These are phyloP conservation scores for Brachionus rubens DNA, from an alignment of 1,140 invertebrate genomes.

Conservation along the genomic window DNA sequence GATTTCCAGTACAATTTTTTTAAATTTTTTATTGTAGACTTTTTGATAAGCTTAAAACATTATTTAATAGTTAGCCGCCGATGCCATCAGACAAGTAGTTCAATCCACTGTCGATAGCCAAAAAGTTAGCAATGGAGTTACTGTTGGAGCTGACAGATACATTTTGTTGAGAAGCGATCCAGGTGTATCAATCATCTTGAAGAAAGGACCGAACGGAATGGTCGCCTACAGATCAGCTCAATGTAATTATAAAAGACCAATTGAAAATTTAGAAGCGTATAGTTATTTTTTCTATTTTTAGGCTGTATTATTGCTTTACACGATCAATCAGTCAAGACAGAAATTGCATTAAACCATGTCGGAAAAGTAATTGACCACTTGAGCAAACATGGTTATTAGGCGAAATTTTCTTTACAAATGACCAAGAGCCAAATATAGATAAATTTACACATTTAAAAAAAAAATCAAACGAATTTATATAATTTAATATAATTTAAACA, in stretches of 20 bases:
- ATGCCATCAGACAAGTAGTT: slow-evolving; percentile 3
- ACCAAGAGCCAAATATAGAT: not conserved
- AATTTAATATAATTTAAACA: slow-evolving; percentile 27
- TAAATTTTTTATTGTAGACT: not conserved
- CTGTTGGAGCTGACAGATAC: slow-evolving; percentile 6
- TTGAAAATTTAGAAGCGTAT: not conserved
- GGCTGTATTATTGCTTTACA: slow-evolving; percentile 40
- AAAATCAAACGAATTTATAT: slow-evolving; percentile 26
- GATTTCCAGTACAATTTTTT: slow-evolving; percentile 16
- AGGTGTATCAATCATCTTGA: slow-evolving; percentile 34
- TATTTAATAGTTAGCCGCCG: not conserved
- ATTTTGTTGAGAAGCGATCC: slow-evolving; percentile 34
- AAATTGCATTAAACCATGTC: slow-evolving; percentile 16
- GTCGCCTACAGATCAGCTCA: slow-evolving; percentile 26
- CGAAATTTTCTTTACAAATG: not conserved
- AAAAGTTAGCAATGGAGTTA: slow-evolving; percentile 16
- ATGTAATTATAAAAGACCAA: too few species aligned
- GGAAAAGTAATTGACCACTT: slow-evolving; percentile 43
- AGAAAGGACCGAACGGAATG: slow-evolving; percentile 23
- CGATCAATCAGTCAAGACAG: slow-evolving; percentile 18
- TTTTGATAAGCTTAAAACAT: not conserved
- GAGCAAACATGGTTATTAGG: slow-evolving; percentile 42
- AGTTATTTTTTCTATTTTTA: not conserved
- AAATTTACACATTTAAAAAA: not conserved
- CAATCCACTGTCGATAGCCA: not conserved